A percentile compares a stretch with the other conserved stretches of the same genome.
These are phyloP conservation scores for Thera obeliscata DNA, from an alignment of 2,888 invertebrate species.

Conservation along the genomic window DNA sequence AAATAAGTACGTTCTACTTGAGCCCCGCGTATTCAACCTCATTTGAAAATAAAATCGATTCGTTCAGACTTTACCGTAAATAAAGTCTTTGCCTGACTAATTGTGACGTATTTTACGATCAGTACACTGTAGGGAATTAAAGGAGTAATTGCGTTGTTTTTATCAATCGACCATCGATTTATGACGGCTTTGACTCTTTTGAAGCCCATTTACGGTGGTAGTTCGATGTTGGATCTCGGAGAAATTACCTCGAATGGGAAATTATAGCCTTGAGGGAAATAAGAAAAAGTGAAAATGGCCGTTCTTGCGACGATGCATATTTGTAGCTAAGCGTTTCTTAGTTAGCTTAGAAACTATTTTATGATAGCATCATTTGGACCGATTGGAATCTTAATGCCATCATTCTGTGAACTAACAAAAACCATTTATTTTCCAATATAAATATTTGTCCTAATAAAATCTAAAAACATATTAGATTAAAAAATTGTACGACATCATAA, in stretches of 20 bases:
- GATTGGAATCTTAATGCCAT: background rate
- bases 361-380: background rate
- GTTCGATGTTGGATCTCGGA: slow-evolving; percentile 54
- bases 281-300: slow-evolving; percentile 52
- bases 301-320: slow-evolving; percentile 17
- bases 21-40: slow-evolving; percentile 58
- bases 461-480: no score
- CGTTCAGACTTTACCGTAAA: slow-evolving; percentile 62
- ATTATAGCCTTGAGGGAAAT: slow-evolving; percentile 46
- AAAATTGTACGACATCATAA: no score
- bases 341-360: slow-evolving; percentile 6
- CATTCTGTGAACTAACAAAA: background rate
- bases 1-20: slow-evolving; percentile 45
- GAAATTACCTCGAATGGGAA: slow-evolving; percentile 56
- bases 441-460: no score
- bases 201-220: slow-evolving; percentile 65
- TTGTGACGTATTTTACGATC: slow-evolving; percentile 79
- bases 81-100: slow-evolving; percentile 73
- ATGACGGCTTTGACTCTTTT: slow-evolving; percentile 64
- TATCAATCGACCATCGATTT: slow-evolving; percentile 64
- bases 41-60: slow-evolving; percentile 68
- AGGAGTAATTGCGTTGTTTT: slow-evolving; percentile 73
- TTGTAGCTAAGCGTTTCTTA: slow-evolving; percentile 9
- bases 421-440: background rate
- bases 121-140: slow-evolving; percentile 67